These are phyloP conservation scores for Musca vetustissima DNA, from an alignment of 1,140 invertebrate species.

Conservation along the genomic window DNA sequence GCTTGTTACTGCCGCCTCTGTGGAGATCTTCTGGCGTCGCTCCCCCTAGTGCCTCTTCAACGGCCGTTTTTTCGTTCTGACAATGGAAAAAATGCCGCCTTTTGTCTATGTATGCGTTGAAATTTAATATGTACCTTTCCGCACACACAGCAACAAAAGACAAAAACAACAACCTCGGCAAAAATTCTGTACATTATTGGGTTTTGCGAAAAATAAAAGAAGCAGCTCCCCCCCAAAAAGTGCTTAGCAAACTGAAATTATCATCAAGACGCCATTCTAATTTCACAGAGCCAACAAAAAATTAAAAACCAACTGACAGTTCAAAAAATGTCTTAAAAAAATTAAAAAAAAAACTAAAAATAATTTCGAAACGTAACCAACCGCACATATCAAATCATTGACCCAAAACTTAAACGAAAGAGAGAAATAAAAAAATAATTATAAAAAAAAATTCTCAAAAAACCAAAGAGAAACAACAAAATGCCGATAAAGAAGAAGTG, in stretches of 20 bases:
- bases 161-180: neutral
- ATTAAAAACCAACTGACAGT: too few relatives aligned
- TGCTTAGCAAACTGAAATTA: neutral
- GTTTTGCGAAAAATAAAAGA: neutral
- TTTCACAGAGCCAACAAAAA: too few relatives aligned
- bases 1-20: neutral
- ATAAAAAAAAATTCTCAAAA: neutral
- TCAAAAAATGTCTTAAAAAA: neutral
- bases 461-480: neutral
- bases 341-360: slow-evolving; percentile 3
- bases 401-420: neutral
- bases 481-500: neutral
- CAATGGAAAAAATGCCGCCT: slow-evolving; percentile 24
- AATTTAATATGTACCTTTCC: slow-evolving; percentile 21
- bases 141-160: neutral
- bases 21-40: too few relatives aligned
- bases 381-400: too few relatives aligned
- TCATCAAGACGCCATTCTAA: slow-evolving; percentile 6
- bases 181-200: too few relatives aligned
- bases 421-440: slow-evolving; percentile 12
- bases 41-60: too few relatives aligned
- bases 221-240: neutral
- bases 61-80: too few relatives aligned
- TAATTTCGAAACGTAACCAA: neutral
- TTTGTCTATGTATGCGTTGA: slow-evolving; percentile 24